Percentiles rank a stretch among this genome's conserved stretches.
Evolutionary conservation across 2,797 vertebrate genomes (phyloP).

Genomic region (Antennarius maculatus): DNA sequence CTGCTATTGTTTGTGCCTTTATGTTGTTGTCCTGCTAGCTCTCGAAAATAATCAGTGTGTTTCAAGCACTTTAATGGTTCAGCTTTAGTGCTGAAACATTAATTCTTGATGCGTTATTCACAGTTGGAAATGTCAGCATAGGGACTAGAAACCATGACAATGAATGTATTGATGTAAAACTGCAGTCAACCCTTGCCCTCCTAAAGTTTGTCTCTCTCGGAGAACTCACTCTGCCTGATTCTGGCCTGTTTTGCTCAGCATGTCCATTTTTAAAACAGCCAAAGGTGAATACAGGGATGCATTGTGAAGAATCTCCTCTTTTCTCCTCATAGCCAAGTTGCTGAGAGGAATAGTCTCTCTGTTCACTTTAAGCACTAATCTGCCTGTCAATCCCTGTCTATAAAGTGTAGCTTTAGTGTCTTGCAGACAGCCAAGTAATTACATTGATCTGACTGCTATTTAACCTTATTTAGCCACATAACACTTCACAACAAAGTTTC

Average conservation of each 20-base stretch:
- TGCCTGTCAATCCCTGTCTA: slow-evolving; percentile 60
- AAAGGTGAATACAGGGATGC: slow-evolving; percentile 16
- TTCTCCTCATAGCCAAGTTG: slow-evolving; percentile 32
- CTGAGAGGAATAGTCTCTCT: slow-evolving; percentile 57
- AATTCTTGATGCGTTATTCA: slow-evolving; percentile 51
- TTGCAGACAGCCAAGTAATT: slow-evolving; percentile 44
- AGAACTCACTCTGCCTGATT: slow-evolving; percentile 23
- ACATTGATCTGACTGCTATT: slow-evolving; percentile 54
- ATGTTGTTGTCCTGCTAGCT: slow-evolving; percentile 70
- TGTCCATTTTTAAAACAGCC: slow-evolving; percentile 40
- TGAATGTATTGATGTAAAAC: slow-evolving; percentile 61
- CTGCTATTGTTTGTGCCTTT: slow-evolving; percentile 70
- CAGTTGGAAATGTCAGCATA: slow-evolving; percentile 58
- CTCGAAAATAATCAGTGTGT: slow-evolving; percentile 68
- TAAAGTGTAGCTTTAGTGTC: slow-evolving; percentile 57
- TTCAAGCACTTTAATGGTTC: slow-evolving; percentile 65
- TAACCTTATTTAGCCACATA: slow-evolving; percentile 40
- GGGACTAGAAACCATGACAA: slow-evolving; percentile 25
- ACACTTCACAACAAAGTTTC: slow-evolving; percentile 29
- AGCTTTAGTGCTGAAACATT: slow-evolving; percentile 58
- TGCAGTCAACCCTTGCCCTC: slow-evolving; percentile 51
- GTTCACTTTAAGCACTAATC: slow-evolving; percentile 62
- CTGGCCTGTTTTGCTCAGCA: slow-evolving; percentile 21
- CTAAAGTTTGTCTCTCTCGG: slow-evolving; percentile 22
- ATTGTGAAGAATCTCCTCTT: slow-evolving; percentile 24